Evolutionary conservation across 1,140 invertebrate genomes (phyloP).

Genomic region (Galleria mellonella): DNA sequence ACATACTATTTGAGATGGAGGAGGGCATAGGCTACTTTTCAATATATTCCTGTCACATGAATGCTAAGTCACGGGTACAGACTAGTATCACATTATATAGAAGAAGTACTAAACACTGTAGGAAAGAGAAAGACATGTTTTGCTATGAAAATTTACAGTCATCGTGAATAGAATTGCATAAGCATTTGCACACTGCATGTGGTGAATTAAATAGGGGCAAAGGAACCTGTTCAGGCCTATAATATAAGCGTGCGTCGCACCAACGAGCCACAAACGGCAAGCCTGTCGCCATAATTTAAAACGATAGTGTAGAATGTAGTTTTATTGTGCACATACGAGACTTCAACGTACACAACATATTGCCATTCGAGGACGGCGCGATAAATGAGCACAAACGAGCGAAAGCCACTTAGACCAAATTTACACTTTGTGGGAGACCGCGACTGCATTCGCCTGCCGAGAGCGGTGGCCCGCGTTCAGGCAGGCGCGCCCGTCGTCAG

Average conservation of each 20-base stretch:
- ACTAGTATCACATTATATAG: too few species aligned
- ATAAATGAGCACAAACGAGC: conserved; percentile 66
- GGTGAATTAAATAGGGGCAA: conserved; percentile 67
- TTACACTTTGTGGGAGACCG: conserved; percentile 71
- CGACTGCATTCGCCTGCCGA: conserved; percentile 30
- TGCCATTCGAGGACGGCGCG: conserved; percentile 43
- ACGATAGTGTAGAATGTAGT: conserved; percentile 53
- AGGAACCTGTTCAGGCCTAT: conserved; percentile 59
- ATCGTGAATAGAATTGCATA: conserved; percentile 65
- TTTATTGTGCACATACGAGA: conserved; percentile 51
- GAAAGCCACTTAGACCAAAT: conserved; percentile 69
- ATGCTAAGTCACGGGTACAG: too few species aligned
- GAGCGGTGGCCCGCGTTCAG: conserved; percentile 22
- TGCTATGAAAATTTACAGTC: conserved; percentile 42
- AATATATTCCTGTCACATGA: too few species aligned
- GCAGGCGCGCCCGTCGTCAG: conserved; percentile 38
- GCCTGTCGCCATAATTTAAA: conserved; percentile 61
- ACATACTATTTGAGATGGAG: too few species aligned
- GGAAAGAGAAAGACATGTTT: conserved; percentile 29
- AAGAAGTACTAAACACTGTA: too few species aligned
- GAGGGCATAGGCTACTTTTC: too few species aligned
- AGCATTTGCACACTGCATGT: conserved; percentile 56
- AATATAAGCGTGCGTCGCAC: conserved; percentile 41
- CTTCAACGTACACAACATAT: conserved; percentile 52
- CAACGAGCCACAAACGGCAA: conserved; percentile 53